Evolutionary conservation across 2,797 vertebrate genomes (phyloP).

Genomic region (Gymnoscopelus braueri): DNA sequence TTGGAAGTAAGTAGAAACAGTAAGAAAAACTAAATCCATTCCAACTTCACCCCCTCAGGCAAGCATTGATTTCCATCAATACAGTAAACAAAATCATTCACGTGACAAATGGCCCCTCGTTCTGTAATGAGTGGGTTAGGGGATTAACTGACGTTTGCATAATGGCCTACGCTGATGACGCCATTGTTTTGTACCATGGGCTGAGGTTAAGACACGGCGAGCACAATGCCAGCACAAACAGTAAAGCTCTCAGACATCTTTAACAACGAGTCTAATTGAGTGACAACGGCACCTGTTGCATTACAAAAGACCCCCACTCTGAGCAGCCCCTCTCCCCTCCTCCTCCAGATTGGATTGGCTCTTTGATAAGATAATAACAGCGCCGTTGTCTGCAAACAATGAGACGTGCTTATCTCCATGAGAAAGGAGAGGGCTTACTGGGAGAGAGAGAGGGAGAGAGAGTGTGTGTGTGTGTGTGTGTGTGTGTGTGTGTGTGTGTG

Average conservation of each 20-base stretch:
- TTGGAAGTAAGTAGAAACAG: no score
- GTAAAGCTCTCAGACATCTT: constrained; percentile 27
- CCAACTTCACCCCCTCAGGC: no score
- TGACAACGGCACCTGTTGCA: constrained; percentile 78
- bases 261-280: constrained; percentile 56
- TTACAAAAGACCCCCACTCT: constrained; percentile 72
- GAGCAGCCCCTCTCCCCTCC: constrained; percentile 39
- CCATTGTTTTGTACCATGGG: background rate
- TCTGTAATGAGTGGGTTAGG: background rate
- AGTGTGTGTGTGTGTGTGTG: constrained; percentile 37
- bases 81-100: no score
- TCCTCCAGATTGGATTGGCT: constrained; percentile 62
- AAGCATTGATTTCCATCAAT: no score
- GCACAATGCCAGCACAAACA: constrained; percentile 10
- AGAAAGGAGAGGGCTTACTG: constrained; percentile 63
- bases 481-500: constrained; percentile 39
- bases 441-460: constrained; percentile 28
- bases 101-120: no score
- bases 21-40: no score
- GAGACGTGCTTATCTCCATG: constrained; percentile 76
- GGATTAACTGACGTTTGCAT: constrained; percentile 34
- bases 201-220: constrained; percentile 17
- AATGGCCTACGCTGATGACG: constrained; percentile 22
- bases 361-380: constrained; percentile 73
- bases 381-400: constrained; percentile 69